Base-by-base conservation (phyloP, 2,797 vertebrate genomes). In the Austrolebias charrua region DNA sequence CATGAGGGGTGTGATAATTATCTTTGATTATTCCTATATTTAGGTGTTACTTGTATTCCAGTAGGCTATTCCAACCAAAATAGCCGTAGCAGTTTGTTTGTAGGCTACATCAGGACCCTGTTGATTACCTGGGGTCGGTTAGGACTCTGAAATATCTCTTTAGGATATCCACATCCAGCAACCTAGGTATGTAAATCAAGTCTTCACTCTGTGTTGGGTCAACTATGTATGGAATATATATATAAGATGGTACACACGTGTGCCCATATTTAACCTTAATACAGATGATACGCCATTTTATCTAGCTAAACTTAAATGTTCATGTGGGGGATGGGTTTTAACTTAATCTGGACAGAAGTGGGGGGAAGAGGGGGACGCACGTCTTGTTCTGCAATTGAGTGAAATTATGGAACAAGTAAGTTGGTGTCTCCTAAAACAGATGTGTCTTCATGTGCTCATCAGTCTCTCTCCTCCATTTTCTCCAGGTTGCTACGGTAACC, bases 121-220 rank as follows among this genome's bases (percentile, higher is more conserved):
- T 93, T 92, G 87, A 92, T 88, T 93, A 93, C 92, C 92, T 92
- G 93, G 92, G 92, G 90, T 92, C 91, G 89, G 79, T 92, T 93
- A 94, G 90, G 90, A 93, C 86, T 91, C 90, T 93, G 92, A 93
- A 92, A 93, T 94, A 92, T 93, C 92, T 91, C 92, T 92, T 94
- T 94, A 94, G 93, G 93, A 94, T 92, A 89, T 91, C 90, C 90
- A 86, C 93, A 89, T 91, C 93, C 92, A 93, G 91, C 92, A 90
- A 92, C 86, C 90, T 94, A 94, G 93, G 93, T 94, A 94, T 94
- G 93, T 94, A 94, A 92, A 92, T 92, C 91, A 93, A 91, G 90
- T 93, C 91, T 93, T 92, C 85, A 91, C 90, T 93, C 88, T 91
- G 90, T 93, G 91, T 92, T 93, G 1, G 91, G 87, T 93, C 86